Evolutionary conservation across 1,140 invertebrate species (phyloP).

Genomic region (Helicoverpa zea): DNA sequence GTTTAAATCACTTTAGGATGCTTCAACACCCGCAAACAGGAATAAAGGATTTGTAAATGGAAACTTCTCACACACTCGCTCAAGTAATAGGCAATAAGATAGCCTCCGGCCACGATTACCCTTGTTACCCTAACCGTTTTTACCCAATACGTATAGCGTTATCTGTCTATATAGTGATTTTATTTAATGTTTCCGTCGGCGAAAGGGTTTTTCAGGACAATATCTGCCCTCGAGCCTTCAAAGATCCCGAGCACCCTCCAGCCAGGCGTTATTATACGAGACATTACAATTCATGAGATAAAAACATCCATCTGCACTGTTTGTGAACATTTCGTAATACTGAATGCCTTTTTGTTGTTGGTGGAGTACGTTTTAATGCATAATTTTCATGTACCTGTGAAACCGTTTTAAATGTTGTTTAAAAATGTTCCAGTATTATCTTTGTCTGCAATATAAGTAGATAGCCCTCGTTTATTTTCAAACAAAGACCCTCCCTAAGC

Average conservation of each 20-base stretch:
- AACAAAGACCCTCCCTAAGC: background rate
- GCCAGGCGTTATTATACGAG: conserved; percentile 49
- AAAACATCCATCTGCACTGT: conserved; percentile 49
- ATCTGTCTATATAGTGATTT: conserved; percentile 42
- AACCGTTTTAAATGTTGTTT: too few relatives aligned
- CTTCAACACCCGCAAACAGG: conserved; percentile 5
- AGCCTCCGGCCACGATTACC: conserved; percentile 22
- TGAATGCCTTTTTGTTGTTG: background rate
- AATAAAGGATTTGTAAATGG: conserved; percentile 31
- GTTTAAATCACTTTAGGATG: conserved; percentile 13
- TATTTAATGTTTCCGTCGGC: conserved; percentile 58
- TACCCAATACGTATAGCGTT: conserved; percentile 43
- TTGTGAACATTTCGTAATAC: conserved; percentile 36
- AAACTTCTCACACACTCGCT: conserved; percentile 26
- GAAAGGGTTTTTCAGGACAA: conserved; percentile 52
- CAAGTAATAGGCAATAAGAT: conserved; percentile 27
- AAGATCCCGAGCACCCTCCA: conserved; percentile 26
- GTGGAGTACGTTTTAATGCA: background rate
- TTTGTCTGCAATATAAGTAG: too few relatives aligned
- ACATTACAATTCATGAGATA: conserved; percentile 60
- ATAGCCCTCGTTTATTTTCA: background rate
- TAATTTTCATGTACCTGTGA: background rate
- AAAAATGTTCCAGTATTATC: too few relatives aligned
- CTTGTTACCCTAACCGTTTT: conserved; percentile 49
- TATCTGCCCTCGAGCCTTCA: conserved; percentile 27